Evolutionary conservation across 2,888 invertebrate species (phyloP), one percentile per base, ranked within the genome.

Genomic region (Tinea semifulvella): DNA sequence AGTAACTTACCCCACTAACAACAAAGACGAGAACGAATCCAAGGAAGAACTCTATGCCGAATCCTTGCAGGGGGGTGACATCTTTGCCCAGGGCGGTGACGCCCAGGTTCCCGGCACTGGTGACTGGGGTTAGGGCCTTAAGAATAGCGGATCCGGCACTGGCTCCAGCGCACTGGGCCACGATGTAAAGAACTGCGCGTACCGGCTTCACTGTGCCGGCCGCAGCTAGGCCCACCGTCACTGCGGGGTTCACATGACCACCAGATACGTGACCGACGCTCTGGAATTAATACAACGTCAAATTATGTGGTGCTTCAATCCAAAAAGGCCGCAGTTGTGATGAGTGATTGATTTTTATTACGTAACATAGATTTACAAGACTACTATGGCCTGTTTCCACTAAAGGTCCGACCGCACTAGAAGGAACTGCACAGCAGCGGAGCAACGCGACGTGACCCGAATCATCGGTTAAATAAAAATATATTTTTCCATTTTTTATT

Each of bases 201-300:
- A 88, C 65, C 0, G 92, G 72, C 53, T 90, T 88, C 44, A 94
- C 88, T 57, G 91, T 89, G 6, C 95, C 92, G 6, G 90, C 87
- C 8, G 88, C 86, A 44, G 93, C 73, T 73, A 96, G 84, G 1
- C 91, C 94, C 13, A 84, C 67, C 3, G 96, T 96, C 31, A 97
- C 94, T 1, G 96, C 96, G 1, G 96, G 96, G 83, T 97, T 97
- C 49, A 96, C 83, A 70, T 96, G 96, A 7, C 92, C 94, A 2
- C 96, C 95, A 47, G 94, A 94, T 44, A 94, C 85, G 70, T 94
- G 93, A 2, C 93, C 94, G 53, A 94, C 85, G 43, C 89, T 84
- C 92, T 93, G 71, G n/a, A n/a, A n/a, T n/a, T n/a, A n/a, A n/a
- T n/a, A n/a, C n/a, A n/a, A n/a, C n/a, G n/a, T n/a, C n/a, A n/a